These are phyloP conservation scores for Crepidodera aurea DNA, from an alignment of 2,888 invertebrate genomes.

Conservation along the genomic window DNA sequence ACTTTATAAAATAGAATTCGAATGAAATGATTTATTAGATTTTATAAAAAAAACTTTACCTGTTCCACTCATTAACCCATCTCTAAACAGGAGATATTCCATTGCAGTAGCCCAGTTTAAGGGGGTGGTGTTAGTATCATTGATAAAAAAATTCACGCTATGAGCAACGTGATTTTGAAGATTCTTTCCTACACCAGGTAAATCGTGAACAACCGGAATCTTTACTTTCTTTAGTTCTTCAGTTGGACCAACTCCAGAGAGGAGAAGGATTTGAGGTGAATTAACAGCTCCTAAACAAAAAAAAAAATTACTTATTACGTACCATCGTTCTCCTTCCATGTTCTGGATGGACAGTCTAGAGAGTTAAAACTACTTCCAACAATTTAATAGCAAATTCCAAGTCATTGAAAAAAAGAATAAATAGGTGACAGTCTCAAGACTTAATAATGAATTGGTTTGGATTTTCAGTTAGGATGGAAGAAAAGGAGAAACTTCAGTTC, in stretches of 20 bases:
- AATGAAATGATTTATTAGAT: no score
- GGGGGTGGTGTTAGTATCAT: slow-evolving; percentile 84
- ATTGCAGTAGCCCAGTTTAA: slow-evolving; percentile 93
- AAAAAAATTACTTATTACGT: no score
- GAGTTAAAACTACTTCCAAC: no score
- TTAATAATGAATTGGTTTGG: no score
- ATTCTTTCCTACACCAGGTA: slow-evolving; percentile 85
- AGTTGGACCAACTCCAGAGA: slow-evolving; percentile 87
- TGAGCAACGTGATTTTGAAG: slow-evolving; percentile 87
- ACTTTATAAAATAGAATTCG: no score
- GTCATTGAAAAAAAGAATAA: no score
- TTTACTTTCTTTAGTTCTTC: slow-evolving; percentile 70
- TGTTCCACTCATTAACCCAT: slow-evolving; percentile 89
- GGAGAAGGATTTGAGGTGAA: slow-evolving; percentile 89
- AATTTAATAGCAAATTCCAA: no score
- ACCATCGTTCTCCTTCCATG: no score
- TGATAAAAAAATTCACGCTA: slow-evolving; percentile 80
- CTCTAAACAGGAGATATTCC: slow-evolving; percentile 88
- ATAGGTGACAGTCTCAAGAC: no score
- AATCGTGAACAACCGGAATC: slow-evolving; percentile 73
- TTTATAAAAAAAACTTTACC: slow-evolving; percentile 61
- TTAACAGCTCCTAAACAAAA: slow-evolving; percentile 77
- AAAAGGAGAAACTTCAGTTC: no score
- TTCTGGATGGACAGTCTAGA: no score
- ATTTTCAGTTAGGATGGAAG: no score